Evolutionary conservation across 2,888 invertebrate genomes (phyloP), one percentile per base, ranked within the genome.

Genomic region (Amblyjoppa proteus): DNA sequence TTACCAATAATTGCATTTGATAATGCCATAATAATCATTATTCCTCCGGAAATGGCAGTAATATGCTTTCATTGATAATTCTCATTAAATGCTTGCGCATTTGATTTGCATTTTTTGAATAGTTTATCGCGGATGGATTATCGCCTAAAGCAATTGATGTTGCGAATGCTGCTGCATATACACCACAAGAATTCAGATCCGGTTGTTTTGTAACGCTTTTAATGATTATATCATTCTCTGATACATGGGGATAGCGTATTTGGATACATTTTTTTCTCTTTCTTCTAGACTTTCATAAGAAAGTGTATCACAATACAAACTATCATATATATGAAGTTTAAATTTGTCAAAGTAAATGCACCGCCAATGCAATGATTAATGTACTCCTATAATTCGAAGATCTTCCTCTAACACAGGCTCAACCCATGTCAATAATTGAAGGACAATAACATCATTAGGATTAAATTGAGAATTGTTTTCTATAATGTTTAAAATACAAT

Each of bases 201-300:
- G 79, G 79, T 41, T 78, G 78, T 49, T 45, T n/a, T 16, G 78
- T 69, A 13, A 78, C 78, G 13, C 31, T 78, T 78, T 70, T 70
- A 61, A 78, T 34, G 28, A 49, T 49, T 28, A 78, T 78, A 70
- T 69, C 41, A 56, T 7, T 78, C 28, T 5, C 11, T 45, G 58
- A 56, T n/a, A 78, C 45, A 70, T 28, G 16, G 13, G 78, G 78
- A 70, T 78, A 78, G 6, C 78, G 78, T 41, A 9, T 71, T 53
- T n/a, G 16, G 16, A 71, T 53, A 11, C 7, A 4, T 41, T 41
- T 41, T 41, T 41, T 41, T 41, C 41, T 4, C 9, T 41, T 7
- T 9, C 41, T 41, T 41, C 41, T 41, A 41, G 41, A 4, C 41
- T 41, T 41, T 41, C 41, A 41, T 41, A 41, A 41, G 41, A 41